Base-by-base conservation (phyloP, 2,797 vertebrate genomes). In the Thaleichthys pacificus region DNA sequence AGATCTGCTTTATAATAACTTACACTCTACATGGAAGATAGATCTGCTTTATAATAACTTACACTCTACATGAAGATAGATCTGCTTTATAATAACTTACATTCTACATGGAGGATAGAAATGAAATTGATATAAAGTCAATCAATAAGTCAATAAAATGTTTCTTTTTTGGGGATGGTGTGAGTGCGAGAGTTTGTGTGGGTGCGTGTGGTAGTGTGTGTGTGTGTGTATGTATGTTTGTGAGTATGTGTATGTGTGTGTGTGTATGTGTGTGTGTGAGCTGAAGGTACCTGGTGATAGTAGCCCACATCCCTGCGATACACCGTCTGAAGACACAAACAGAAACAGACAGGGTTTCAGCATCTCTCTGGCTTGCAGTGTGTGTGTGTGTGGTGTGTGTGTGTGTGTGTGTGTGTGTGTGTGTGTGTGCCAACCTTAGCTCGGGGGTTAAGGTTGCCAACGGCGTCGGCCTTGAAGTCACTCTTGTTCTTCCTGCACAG, bases 401-500 rank as follows among this genome's bases (percentile, higher is more conserved):
- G 56, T 32, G 17, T 11, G 4, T 22, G 60, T 3, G 32, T n/a
- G 38, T 1, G 69, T 47, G 17, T 47, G 19, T 22, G 56, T n/a
- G 56, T 32, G 17, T 11, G 4, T 22, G 60, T 3, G 32, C 73
- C n/a, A 88, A 98, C 97, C 94, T 99, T 99, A 14, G 95, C 93
- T 84, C 97, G 88, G 77, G 97, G 97, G 66, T 98, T 97, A 68
- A 98, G 91, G 91, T 96, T 98, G 86, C 96, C 94, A 77, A 98
- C 92, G 77, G 96, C 94, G 70, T 99, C 97, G 0, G 96, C 93
- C 86, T 99, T 99, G 88, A 97, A 97, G 89, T 98, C 96, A 0
- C 92, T 96, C 91, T 98, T 99, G 93, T 99, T 99, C 91, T 98
- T 99, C 84, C 96, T 94, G 89, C 97, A 99, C 73, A 99, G 94